These are phyloP conservation scores for Neogale vison DNA, from an alignment of 2,113 vertebrate species.

Conservation along the genomic window DNA sequence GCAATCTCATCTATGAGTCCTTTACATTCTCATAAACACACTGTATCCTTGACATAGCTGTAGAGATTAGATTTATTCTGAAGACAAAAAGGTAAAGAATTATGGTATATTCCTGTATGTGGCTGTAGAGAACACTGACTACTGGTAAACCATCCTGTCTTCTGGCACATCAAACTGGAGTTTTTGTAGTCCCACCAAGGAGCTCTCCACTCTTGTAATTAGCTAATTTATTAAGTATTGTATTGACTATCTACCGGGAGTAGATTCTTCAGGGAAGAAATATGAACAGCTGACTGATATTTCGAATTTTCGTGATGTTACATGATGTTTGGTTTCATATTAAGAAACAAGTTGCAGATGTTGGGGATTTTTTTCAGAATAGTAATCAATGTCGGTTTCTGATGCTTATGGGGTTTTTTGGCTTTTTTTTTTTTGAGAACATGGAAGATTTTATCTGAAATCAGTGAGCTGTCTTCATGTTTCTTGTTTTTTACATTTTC, in stretches of 20 bases:
- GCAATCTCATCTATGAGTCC: not conserved
- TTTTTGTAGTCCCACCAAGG: not conserved
- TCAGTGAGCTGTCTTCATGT: constrained; percentile 71
- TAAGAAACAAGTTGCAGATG: constrained; percentile 61
- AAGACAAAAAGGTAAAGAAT: not conserved
- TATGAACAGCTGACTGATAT: constrained; percentile 31
- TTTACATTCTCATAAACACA: not conserved
- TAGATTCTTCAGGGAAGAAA: constrained; percentile 16
- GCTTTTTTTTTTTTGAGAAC: constrained; percentile 55
- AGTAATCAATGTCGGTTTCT: constrained; percentile 75
- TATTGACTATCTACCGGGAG: not conserved
- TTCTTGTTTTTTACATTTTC: constrained; percentile 76
- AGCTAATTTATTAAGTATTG: not conserved
- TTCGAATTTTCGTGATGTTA: constrained; percentile 32
- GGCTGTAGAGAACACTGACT: not conserved
- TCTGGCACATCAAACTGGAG: not conserved
- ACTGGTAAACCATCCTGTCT: not conserved
- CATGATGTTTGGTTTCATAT: constrained; percentile 42
- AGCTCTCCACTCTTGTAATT: not conserved
- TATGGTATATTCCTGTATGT: not conserved
- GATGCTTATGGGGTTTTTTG: constrained; percentile 47
- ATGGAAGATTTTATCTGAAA: constrained; percentile 76
- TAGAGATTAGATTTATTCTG: not conserved
- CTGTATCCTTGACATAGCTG: not conserved
- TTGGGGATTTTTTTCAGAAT: constrained; percentile 32